phyloP scores from a whole-genome alignment of 2,888 invertebrate species.

The Drosophila neotestacea region DNA sequence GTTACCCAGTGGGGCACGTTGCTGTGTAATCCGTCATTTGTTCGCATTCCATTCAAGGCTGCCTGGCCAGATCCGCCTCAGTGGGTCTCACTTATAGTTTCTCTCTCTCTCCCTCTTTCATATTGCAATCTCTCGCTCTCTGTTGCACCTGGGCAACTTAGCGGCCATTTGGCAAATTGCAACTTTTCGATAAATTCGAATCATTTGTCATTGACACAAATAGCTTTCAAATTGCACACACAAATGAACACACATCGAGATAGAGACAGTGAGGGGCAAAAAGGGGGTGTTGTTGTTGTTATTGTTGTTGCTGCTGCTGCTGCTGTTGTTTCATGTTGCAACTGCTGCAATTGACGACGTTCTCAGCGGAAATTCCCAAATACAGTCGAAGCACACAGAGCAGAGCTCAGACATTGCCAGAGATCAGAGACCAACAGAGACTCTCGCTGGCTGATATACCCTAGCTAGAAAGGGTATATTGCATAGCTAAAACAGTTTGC shows the following conservation, averaged over 20 bases:
- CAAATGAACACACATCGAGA: conserved; percentile 43
- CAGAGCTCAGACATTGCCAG: conserved; percentile 35
- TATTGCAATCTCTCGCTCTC: conserved; percentile 16
- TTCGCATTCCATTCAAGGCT: conserved; percentile 80
- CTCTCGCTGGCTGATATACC: conserved; percentile 28
- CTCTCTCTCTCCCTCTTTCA: conserved; percentile 1
- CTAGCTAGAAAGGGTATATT: conserved; percentile 3
- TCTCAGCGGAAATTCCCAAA: conserved; percentile 72
- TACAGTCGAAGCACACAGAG: conserved; percentile 38
- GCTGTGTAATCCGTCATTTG: conserved; percentile 68
- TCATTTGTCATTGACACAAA: conserved; percentile 81
- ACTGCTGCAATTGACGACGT: conserved; percentile 63
- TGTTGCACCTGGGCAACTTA: conserved; percentile 53
- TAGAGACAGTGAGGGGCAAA: conserved; percentile 15
- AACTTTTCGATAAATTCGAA: conserved; percentile 81
- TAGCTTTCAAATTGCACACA: conserved; percentile 79
- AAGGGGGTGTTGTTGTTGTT: conserved; percentile 17
- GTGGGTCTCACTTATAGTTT: conserved; percentile 42
- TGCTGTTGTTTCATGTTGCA: conserved; percentile 41
- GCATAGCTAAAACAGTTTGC: background rate
- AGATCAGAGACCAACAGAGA: conserved; percentile 40
- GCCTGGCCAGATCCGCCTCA: conserved; percentile 71
- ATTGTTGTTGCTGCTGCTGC: conserved; percentile 15
- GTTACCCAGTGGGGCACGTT: conserved; percentile 24
- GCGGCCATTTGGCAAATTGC: conserved; percentile 72